These are phyloP conservation scores for Phyllotis vaccarum DNA, from an alignment of 2,797 vertebrate genomes.

Conservation along the genomic window DNA sequence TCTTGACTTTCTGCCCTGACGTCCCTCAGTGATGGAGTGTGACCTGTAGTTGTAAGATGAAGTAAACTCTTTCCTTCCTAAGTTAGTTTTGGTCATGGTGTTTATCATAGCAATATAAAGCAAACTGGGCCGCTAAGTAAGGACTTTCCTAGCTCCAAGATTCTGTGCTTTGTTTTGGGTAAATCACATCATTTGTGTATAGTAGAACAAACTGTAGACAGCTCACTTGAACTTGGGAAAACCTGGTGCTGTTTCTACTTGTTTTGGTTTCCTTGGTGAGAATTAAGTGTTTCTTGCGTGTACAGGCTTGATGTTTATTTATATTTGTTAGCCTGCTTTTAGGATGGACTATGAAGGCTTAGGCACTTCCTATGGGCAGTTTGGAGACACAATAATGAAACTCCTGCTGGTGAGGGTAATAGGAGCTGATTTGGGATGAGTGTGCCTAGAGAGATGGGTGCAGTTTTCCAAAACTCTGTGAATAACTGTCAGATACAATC, in stretches of 20 bases:
- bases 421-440: background rate
- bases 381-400: conserved; percentile 38
- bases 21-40: background rate
- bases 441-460: background rate
- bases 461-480: background rate
- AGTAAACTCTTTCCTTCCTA: background rate
- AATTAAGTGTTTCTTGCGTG: background rate
- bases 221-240: conserved; percentile 38
- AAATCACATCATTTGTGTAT: background rate
- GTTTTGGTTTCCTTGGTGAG: conserved; percentile 41
- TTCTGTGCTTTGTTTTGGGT: conserved; percentile 22
- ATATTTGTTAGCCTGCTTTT: conserved; percentile 9
- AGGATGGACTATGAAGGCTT: background rate
- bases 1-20: background rate
- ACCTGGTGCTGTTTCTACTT: background rate
- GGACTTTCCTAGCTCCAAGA: background rate
- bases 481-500: conserved; percentile 39
- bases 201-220: background rate
- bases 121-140: background rate
- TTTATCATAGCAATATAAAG: background rate
- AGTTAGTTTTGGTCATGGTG: background rate
- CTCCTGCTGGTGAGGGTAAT: background rate
- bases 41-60: background rate
- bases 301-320: conserved; percentile 39
- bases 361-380: background rate